Conservation (phyloP, 2,888 invertebrate genomes). For the Gnatocerus cornutus region DNA sequence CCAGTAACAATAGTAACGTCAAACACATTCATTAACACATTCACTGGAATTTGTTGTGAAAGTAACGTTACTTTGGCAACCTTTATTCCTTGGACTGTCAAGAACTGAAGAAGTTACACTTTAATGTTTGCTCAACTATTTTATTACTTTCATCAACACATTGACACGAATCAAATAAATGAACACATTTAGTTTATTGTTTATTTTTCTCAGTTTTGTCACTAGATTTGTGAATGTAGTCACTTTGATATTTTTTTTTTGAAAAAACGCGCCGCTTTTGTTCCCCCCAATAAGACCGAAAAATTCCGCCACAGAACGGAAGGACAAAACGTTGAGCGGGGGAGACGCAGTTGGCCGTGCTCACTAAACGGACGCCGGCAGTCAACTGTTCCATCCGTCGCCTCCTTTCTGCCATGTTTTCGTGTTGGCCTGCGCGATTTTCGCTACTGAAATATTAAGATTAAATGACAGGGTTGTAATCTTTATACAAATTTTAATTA, state of each 20-base stretch:
- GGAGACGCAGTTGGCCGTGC: conserved; percentile 53
- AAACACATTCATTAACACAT: conserved; percentile 50
- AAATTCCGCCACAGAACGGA: conserved; percentile 44
- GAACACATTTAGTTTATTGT: conserved; percentile 19
- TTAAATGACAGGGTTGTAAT: conserved; percentile 24
- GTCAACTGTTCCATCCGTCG: conserved; percentile 58
- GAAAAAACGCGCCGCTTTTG: conserved; percentile 16
- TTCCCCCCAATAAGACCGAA: conserved; percentile 20
- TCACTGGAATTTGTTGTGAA: conserved; percentile 47
- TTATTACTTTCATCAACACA: conserved; percentile 23
- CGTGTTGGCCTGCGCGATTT: conserved; percentile 49
- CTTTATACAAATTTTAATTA: conserved; percentile 3
- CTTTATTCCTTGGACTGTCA: conserved; percentile 27
- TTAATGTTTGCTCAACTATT: conserved; percentile 16
- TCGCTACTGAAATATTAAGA: conserved; percentile 45
- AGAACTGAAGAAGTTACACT: conserved; percentile 7
- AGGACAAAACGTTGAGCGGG: conserved; percentile 46
- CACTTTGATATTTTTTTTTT: conserved; percentile 3
- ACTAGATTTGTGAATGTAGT: not conserved
- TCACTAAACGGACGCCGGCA: conserved; percentile 57
- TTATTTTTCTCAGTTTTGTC: conserved; percentile 7
- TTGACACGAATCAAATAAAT: conserved; percentile 4
- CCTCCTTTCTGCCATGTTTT: conserved; percentile 52
- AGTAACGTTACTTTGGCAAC: conserved; percentile 47
- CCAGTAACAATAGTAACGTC: conserved; percentile 16